Conservation (phyloP, 2,113 vertebrate genomes). For the Chitala chitala region DNA sequence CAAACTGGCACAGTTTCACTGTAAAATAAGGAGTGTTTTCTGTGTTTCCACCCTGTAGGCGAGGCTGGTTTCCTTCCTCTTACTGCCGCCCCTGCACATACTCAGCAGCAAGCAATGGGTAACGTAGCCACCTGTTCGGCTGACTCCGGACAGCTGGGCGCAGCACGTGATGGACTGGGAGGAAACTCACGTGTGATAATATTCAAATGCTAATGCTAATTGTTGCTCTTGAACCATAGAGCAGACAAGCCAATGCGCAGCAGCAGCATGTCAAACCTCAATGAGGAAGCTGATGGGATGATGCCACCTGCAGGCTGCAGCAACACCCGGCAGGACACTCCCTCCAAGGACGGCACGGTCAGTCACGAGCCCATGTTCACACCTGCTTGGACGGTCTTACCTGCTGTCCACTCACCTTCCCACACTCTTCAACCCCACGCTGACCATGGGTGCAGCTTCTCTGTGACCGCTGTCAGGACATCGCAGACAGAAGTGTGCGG, state of each 20-base stretch:
- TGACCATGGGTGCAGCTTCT: no score
- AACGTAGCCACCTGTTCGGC: slow-evolving; percentile 30
- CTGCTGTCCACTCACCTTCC: background rate
- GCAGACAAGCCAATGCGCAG: slow-evolving; percentile 59
- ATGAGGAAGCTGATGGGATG: slow-evolving; percentile 69
- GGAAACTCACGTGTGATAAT: background rate
- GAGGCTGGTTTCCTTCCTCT: slow-evolving; percentile 94
- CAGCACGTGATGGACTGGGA: background rate
- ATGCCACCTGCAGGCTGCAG: slow-evolving; percentile 83
- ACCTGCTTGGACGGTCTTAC: no score
- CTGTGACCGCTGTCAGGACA: no score
- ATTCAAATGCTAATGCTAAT: background rate
- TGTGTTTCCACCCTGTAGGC: slow-evolving; percentile 59
- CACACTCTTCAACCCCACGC: no score
- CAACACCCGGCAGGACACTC: slow-evolving; percentile 41
- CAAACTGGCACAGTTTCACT: background rate
- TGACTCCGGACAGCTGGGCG: background rate
- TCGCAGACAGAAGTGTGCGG: no score
- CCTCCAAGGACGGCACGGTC: slow-evolving; percentile 49
- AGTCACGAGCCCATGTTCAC: no score
- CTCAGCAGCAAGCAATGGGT: slow-evolving; percentile 70
- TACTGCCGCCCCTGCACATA: slow-evolving; percentile 73
- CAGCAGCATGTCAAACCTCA: slow-evolving; percentile 79
- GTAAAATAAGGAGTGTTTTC: background rate
- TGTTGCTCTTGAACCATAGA: background rate